Conservation (phyloP, 2,113 vertebrate species). For the Microcebus ravelobensis region DNA sequence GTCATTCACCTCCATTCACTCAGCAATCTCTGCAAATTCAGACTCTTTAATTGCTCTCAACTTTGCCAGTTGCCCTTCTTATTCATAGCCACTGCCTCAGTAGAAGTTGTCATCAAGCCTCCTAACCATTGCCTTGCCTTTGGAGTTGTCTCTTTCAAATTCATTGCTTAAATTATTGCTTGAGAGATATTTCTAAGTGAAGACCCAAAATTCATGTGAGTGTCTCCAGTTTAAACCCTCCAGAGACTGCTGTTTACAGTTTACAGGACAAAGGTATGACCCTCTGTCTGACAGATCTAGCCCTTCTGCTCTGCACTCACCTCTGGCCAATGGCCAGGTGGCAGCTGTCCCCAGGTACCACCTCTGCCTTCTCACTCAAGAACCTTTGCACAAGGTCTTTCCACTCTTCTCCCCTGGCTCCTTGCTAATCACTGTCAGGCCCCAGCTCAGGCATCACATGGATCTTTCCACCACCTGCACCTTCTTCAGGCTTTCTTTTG, state of each 20-base stretch:
- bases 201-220: not conserved
- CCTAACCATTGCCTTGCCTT: not conserved
- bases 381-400: not conserved
- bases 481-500: not conserved
- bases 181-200: not conserved
- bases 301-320: not conserved
- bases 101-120: not conserved
- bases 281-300: not conserved
- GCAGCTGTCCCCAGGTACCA: not conserved
- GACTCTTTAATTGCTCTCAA: not conserved
- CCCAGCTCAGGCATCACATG: not conserved
- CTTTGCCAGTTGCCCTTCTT: not conserved
- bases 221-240: not conserved
- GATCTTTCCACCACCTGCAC: accelerated
- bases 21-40: not conserved
- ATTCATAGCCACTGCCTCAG: not conserved
- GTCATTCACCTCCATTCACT: not conserved
- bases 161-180: not conserved
- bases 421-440: not conserved
- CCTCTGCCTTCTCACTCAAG: not conserved
- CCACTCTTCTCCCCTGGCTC: not conserved
- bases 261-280: not conserved
- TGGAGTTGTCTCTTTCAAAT: not conserved
- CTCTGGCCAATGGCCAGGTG: accelerated
- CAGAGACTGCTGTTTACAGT: not conserved